These are phyloP conservation scores for Mimumesa dahlbomi DNA, from an alignment of 2,888 invertebrate species.

Conservation along the genomic window DNA sequence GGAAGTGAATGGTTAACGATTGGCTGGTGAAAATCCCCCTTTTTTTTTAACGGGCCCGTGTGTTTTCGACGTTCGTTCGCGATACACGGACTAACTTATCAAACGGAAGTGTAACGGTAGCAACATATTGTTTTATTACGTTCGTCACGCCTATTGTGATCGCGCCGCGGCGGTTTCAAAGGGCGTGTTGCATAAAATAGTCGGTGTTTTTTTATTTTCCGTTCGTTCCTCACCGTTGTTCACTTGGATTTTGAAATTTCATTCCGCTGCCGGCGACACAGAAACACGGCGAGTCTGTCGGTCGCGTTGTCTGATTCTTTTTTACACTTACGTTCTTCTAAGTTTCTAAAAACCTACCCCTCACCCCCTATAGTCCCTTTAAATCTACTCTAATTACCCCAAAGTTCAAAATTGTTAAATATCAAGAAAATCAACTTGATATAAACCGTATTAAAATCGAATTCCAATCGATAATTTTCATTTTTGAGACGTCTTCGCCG, in stretches of 20 bases:
- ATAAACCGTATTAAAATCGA: conserved; percentile 53
- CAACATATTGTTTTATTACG: neutral
- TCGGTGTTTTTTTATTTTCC: conserved; percentile 16
- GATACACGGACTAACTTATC: too few relatives aligned
- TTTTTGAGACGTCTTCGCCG: too few relatives aligned
- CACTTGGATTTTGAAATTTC: too few relatives aligned
- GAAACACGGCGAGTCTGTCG: conserved; percentile 6
- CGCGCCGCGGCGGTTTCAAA: conserved; percentile 6
- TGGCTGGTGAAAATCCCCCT: too few relatives aligned
- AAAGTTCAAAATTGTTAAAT: conserved; percentile 29
- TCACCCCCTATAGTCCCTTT: too few relatives aligned
- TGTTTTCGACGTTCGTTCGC: too few relatives aligned
- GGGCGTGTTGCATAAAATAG: conserved; percentile 6
- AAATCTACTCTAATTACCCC: conserved; percentile 59
- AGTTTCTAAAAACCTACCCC: conserved; percentile 34
- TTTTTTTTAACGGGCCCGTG: too few relatives aligned
- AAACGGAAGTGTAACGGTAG: too few relatives aligned
- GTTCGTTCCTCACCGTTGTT: neutral
- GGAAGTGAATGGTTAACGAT: too few relatives aligned
- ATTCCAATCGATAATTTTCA: conserved; percentile 55
- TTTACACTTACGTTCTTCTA: conserved; percentile 48
- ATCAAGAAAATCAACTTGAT: conserved; percentile 27
- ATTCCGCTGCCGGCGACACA: conserved; percentile 5
- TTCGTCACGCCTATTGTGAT: conserved; percentile 4
- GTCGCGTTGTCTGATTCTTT: conserved; percentile 42